These are phyloP conservation scores for Chaetophractus vellerosus DNA, from an alignment of 2,797 vertebrate genomes.

Conservation along the genomic window DNA sequence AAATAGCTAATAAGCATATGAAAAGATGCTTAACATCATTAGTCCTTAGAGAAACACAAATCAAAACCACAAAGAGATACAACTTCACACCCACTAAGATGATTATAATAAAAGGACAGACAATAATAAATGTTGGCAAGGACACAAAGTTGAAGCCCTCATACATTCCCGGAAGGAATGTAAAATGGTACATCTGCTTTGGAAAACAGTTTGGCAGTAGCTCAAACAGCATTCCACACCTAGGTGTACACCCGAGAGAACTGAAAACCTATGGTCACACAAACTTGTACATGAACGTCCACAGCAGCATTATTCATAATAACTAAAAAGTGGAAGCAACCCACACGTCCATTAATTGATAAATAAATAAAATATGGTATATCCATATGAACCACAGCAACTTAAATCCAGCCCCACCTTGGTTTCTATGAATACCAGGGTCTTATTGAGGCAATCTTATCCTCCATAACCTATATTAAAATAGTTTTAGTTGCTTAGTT, in stretches of 20 bases:
- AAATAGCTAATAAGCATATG: background rate
- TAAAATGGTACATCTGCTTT: background rate
- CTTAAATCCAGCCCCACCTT: too few species aligned
- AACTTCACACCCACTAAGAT: too few species aligned
- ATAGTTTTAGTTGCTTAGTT: too few species aligned
- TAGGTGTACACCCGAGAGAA: background rate
- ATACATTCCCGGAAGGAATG: background rate
- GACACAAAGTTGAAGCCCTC: background rate
- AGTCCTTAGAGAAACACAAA: background rate
- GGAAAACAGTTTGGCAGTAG: background rate
- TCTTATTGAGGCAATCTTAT: too few species aligned
- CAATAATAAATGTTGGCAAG: background rate
- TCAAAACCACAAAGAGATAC: background rate
- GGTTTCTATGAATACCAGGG: too few species aligned
- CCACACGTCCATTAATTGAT: background rate
- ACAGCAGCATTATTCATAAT: background rate
- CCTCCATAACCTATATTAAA: too few species aligned
- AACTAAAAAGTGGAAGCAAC: background rate
- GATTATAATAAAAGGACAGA: background rate
- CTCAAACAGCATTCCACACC: background rate
- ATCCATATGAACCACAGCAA: too few species aligned
- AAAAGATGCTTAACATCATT: background rate
- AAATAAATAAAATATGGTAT: rapidly evolving
- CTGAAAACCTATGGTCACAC: background rate
- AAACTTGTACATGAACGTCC: background rate